These are phyloP conservation scores for Lissonota sp. DNA, from an alignment of 2,888 invertebrate species.

Conservation along the genomic window DNA sequence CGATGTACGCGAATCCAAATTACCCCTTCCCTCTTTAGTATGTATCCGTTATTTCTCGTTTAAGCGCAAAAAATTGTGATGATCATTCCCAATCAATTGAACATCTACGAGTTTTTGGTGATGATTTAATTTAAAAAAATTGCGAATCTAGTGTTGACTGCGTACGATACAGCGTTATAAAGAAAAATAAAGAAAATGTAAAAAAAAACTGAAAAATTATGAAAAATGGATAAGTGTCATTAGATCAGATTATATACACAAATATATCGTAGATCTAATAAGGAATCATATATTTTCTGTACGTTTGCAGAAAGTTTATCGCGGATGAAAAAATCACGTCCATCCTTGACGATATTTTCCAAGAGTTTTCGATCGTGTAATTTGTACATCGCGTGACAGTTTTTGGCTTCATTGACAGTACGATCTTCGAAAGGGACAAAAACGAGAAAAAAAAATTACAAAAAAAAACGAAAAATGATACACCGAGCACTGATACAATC, in stretches of 20 bases:
- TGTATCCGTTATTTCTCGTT: neutral
- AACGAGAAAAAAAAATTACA: constrained; percentile 18
- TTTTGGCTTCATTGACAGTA: neutral
- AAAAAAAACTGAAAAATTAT: constrained; percentile 65
- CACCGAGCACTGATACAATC: constrained; percentile 48
- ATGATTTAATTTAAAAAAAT: constrained; percentile 70
- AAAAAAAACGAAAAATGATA: constrained; percentile 2
- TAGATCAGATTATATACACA: constrained; percentile 68
- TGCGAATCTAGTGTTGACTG: constrained; percentile 79
- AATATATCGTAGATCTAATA: constrained; percentile 51
- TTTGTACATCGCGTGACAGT: constrained; percentile 18
- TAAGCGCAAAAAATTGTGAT: constrained; percentile 36
- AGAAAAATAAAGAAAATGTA: constrained; percentile 69
- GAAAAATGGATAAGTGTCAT: constrained; percentile 73
- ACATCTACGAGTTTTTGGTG: constrained; percentile 76
- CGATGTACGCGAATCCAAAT: no score
- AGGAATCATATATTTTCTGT: constrained; percentile 68
- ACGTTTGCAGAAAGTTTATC: constrained; percentile 45
- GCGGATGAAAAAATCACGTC: constrained; percentile 4
- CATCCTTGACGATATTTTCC: neutral
- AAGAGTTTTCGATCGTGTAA: neutral
- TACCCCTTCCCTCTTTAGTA: no score
- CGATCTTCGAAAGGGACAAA: neutral
- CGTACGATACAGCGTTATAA: constrained; percentile 73
- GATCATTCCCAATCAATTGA: constrained; percentile 78